Evolutionary conservation across 2,888 invertebrate species (phyloP).

Genomic region (Leucophora obtusa): DNA sequence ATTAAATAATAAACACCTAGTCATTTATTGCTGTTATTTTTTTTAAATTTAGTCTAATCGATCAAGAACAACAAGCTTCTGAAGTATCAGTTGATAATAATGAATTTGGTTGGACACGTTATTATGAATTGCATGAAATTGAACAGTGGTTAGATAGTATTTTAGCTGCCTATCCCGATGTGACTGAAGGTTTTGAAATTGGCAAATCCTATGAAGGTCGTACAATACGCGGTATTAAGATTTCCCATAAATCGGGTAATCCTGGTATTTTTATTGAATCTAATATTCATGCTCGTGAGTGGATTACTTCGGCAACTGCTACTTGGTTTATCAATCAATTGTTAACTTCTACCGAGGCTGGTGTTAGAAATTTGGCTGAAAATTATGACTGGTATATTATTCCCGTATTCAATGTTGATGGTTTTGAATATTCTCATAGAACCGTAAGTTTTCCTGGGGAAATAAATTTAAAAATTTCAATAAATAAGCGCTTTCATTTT

Average conservation of each 20-base stretch:
- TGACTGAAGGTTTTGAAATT: conserved; percentile 71
- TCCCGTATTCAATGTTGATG: conserved; percentile 87
- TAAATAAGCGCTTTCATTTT: background rate
- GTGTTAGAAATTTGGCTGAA: conserved; percentile 82
- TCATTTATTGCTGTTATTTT: background rate
- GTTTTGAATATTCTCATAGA: conserved; percentile 84
- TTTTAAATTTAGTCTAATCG: conserved; percentile 78
- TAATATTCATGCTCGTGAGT: conserved; percentile 84
- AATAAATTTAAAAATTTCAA: background rate
- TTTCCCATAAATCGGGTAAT: conserved; percentile 78
- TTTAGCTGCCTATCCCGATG: conserved; percentile 78
- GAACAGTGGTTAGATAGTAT: conserved; percentile 81
- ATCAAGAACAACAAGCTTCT: conserved; percentile 76
- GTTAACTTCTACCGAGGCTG: conserved; percentile 81
- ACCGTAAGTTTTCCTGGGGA: conserved; percentile 79
- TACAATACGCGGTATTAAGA: conserved; percentile 81
- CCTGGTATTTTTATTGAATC: conserved; percentile 83
- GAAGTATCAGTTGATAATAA: conserved; percentile 56
- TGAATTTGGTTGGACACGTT: conserved; percentile 81
- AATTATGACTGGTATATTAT: conserved; percentile 87
- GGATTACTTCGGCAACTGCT: conserved; percentile 86
- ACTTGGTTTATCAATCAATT: conserved; percentile 86
- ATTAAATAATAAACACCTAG: conserved; percentile 2
- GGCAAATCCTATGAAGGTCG: conserved; percentile 83
- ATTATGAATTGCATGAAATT: conserved; percentile 82